Evolutionary conservation across 2,797 vertebrate species (phyloP).

Genomic region (Halcyon leucocephala): DNA sequence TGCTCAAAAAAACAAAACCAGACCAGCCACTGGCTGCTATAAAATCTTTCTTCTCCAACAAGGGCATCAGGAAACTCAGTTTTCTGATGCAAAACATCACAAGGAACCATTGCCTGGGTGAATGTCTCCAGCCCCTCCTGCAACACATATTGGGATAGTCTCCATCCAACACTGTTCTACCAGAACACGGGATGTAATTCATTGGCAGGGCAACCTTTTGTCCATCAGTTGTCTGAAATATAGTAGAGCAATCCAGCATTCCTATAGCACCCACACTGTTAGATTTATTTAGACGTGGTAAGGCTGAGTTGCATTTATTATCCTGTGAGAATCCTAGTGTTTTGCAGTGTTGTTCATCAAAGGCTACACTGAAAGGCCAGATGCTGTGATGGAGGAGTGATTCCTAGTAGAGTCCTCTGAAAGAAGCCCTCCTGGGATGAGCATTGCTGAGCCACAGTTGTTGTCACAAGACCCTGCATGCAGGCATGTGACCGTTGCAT

Average conservation of each 20-base stretch:
- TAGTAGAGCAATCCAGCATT: background rate
- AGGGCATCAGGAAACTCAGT: background rate
- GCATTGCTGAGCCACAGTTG: background rate
- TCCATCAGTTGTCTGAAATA: background rate
- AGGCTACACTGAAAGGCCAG: background rate
- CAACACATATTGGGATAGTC: accelerated
- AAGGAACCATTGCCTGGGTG: background rate
- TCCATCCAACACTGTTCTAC: background rate
- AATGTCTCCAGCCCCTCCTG: background rate
- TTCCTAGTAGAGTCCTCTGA: background rate
- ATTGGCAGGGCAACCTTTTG: background rate
- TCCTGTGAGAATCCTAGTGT: accelerated
- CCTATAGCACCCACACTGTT: accelerated
- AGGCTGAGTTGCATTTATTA: background rate
- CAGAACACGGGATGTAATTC: background rate
- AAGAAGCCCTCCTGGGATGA: background rate
- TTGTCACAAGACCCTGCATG: background rate
- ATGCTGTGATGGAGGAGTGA: background rate
- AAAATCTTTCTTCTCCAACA: background rate
- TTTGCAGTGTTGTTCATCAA: background rate
- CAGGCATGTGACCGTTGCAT: accelerated
- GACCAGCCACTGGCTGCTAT: background rate
- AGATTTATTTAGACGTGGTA: background rate
- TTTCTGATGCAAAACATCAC: background rate
- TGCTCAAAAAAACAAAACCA: background rate